Conservation (phyloP, 2,888 invertebrate genomes). For the Nephrotoma appendiculata region DNA sequence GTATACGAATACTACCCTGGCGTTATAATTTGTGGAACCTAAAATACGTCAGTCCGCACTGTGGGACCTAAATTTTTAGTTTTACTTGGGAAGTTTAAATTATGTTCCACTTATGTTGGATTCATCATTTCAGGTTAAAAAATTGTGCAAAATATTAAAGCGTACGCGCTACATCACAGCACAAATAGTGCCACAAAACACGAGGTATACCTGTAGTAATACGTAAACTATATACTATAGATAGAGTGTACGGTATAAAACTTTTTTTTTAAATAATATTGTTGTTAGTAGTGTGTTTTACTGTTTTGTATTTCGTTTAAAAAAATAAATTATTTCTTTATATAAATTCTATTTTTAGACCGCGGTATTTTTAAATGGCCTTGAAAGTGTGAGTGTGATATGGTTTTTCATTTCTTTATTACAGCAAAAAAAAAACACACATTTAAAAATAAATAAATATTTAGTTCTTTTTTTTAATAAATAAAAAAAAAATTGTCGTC, state of each 20-base stretch:
- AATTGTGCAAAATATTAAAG: too few species aligned
- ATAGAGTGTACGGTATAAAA: not conserved
- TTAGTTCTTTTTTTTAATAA: not conserved
- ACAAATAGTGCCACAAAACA: not conserved
- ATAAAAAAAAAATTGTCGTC: not conserved
- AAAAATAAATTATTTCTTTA: not conserved
- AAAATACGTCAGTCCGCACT: too few species aligned
- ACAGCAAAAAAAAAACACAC: not conserved
- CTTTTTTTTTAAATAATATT: not conserved
- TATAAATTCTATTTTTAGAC: conserved; percentile 21
- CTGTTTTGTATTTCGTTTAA: not conserved
- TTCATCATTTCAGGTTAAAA: too few species aligned
- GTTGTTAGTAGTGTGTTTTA: not conserved
- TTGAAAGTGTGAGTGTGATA: conserved; percentile 15
- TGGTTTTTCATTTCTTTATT: not conserved
- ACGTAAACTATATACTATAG: not conserved
- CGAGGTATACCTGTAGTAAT: not conserved
- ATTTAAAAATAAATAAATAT: not conserved
- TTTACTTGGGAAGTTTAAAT: too few species aligned
- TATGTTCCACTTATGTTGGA: too few species aligned
- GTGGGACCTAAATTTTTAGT: too few species aligned
- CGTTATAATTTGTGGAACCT: too few species aligned
- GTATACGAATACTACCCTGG: too few species aligned
- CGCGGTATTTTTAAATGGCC: conserved; percentile 24
- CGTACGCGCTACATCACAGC: too few species aligned